Evolutionary conservation across 2,113 vertebrate genomes (phyloP), one percentile per base, ranked within the genome.

Genomic region (Numida meleagris): DNA sequence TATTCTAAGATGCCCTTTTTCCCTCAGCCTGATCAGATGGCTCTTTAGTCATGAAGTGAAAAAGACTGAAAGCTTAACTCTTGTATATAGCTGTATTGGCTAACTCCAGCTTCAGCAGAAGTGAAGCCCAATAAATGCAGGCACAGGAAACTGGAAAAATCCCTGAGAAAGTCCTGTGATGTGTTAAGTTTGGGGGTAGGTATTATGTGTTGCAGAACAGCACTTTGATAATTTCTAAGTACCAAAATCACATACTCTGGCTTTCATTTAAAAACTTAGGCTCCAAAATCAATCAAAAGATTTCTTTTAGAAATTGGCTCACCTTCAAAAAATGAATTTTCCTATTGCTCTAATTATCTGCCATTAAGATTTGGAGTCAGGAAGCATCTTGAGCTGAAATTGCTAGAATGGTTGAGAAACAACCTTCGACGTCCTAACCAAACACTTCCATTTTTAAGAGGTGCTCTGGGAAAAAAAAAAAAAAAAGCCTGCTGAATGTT

Each of bases 241-340:
- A 85, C 29, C 12, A 82, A 75, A 70, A 75, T 0, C 27, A 58
- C 5, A 14, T 34, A 36, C 17, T 62, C 19, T 73, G 55, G 2
- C 5, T 89, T 74, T 21, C 4, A 8, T 58, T 62, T 31, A 79
- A 83, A 92, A 85, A 48, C 2, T 1, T 25, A 43, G n/a, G 36
- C 12, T 92, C 46, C 40, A 93, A 92, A 90, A 86, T 74, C 3
- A 76, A 66, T 71, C 61, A 66, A 74, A 89, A 71, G 19, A 46
- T 87, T 77, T 82, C 19, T 91, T 94, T 89, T 71, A 88, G 58
- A 95, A 62, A 18, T 76, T 93, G 55, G 33, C n/a, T 80, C 23
- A 34, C 53, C 63, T 87, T 92, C 71, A 77, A 59, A 68, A 91
- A 85, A 19, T 31, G 34, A 80, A 74, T 82, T 92, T 92, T 80